These are phyloP conservation scores for Bombus vancouverensis DNA, from an alignment of 1,140 invertebrate genomes.

Conservation along the genomic window DNA sequence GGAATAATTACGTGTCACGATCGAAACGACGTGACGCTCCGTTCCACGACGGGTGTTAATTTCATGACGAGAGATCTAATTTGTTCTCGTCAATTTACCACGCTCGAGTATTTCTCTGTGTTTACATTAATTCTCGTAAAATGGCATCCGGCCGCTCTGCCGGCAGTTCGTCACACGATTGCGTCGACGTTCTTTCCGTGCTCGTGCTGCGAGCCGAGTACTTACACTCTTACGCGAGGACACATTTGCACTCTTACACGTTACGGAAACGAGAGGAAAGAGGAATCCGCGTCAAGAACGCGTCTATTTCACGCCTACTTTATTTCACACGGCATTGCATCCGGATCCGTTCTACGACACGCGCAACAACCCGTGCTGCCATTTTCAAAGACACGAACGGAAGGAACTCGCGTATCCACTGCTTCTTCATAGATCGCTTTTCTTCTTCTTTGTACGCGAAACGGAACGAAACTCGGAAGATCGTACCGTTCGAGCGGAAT, in stretches of 20 bases:
- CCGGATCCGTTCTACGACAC: neutral
- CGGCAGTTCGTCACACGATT: constrained; percentile 1
- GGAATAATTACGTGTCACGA: constrained; percentile 44
- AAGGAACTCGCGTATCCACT: constrained; percentile 35
- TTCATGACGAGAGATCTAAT: constrained; percentile 51
- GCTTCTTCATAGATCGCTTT: constrained; percentile 33
- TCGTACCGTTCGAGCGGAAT: constrained; percentile 29
- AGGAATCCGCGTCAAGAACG: neutral
- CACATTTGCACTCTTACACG: neutral
- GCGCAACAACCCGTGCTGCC: constrained; percentile 21
- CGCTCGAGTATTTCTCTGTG: constrained; percentile 32
- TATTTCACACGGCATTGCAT: constrained; percentile 19
- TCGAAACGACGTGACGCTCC: constrained; percentile 2
- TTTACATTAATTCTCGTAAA: constrained; percentile 52
- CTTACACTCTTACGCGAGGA: neutral
- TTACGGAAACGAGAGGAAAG: neutral
- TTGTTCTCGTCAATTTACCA: constrained; percentile 48
- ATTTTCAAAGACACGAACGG: constrained; percentile 39
- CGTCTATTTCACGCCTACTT: constrained; percentile 19
- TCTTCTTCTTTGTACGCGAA: constrained; percentile 55
- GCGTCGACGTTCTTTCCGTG: neutral
- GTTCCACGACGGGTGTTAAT: constrained; percentile 26
- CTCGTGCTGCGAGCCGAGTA: neutral
- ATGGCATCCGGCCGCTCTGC: neutral
- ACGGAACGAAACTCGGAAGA: constrained; percentile 6